Conservation (phyloP, 2,113 vertebrate species). For the Mormyrus lacerda region DNA sequence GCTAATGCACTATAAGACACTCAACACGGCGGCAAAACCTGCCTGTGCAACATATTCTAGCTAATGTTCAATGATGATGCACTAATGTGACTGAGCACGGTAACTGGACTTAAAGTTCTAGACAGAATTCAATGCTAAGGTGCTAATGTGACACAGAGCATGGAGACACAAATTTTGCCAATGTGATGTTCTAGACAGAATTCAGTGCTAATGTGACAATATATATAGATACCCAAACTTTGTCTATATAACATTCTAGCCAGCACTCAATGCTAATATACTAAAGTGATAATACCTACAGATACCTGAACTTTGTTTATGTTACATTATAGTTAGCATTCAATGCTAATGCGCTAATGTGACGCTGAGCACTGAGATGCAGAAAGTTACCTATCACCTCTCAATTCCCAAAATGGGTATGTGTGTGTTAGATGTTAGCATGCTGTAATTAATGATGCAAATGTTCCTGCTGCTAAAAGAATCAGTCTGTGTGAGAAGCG, state of each 20-base stretch:
- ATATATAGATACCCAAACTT: not conserved
- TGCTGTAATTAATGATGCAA: not conserved
- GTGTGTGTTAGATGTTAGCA: not conserved
- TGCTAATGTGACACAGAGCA: not conserved
- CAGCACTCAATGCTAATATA: not conserved
- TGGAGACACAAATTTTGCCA: not conserved
- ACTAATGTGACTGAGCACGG: not conserved
- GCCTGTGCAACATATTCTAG: not conserved
- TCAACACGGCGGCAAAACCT: not conserved
- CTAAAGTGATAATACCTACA: not conserved
- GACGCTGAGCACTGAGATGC: not conserved
- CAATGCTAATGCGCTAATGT: not conserved
- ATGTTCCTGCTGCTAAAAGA: not conserved
- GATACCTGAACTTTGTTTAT: not conserved
- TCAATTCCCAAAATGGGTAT: not conserved
- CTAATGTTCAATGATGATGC: not conserved
- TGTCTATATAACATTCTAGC: not conserved
- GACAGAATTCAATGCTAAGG: not conserved
- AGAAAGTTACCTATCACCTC: not conserved
- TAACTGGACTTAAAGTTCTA: not conserved
- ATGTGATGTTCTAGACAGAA: not conserved
- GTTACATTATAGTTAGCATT: not conserved
- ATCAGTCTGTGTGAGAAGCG: not conserved
- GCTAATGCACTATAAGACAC: not conserved
- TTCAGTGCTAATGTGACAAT: not conserved